Percentiles rank a stretch among this genome's conserved stretches.
Conservation (phyloP, 2,888 invertebrate species). For the Xestia sexstrigata region DNA sequence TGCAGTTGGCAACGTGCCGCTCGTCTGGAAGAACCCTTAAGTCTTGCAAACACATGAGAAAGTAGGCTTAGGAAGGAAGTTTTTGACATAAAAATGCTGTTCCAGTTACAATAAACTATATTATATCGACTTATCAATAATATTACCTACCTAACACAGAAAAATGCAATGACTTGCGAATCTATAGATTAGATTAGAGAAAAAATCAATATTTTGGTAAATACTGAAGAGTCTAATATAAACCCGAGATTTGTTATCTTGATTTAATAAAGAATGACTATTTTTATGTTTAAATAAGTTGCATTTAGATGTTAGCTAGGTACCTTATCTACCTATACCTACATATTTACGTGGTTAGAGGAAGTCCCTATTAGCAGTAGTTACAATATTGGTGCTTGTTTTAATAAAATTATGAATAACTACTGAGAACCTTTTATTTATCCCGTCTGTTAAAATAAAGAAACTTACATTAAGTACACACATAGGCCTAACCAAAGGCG, state of each 20-base stretch:
- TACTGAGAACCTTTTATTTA: not conserved
- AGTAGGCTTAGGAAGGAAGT: too few relatives aligned
- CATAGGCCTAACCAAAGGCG: too few relatives aligned
- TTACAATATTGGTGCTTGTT: not conserved
- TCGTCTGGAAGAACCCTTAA: too few relatives aligned
- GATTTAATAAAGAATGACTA: not conserved
- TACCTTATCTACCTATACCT: too few relatives aligned
- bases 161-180: not conserved
- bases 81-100: too few relatives aligned
- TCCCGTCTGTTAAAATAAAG: too few relatives aligned
- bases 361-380: not conserved
- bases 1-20: too few relatives aligned
- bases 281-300: not conserved
- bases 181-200: not conserved
- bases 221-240: not conserved
- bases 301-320: not conserved
- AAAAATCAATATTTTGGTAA: constrained; percentile 14
- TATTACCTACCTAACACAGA: not conserved
- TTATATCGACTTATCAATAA: too few relatives aligned
- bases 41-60: too few relatives aligned
- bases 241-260: not conserved
- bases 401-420: not conserved
- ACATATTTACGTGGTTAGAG: not conserved
- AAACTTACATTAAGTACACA: too few relatives aligned
- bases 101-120: too few relatives aligned